phyloP scores from a whole-genome alignment of 2,888 invertebrate species.

The Heliothis peltigera region DNA sequence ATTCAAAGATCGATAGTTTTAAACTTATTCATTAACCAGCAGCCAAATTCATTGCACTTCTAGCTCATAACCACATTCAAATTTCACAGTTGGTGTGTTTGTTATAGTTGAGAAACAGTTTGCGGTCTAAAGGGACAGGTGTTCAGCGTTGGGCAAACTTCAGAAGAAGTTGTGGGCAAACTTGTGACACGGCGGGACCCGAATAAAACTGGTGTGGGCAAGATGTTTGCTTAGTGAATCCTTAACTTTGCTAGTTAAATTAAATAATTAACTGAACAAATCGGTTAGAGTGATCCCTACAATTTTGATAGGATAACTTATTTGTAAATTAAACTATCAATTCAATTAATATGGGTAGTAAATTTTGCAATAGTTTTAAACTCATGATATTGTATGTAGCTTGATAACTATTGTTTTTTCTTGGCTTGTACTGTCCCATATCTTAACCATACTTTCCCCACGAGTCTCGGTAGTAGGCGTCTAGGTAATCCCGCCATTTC shows the following conservation, averaged over 20 bases:
- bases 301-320: constrained; percentile 2
- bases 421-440: too few relatives aligned
- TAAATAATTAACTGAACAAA: constrained; percentile 35
- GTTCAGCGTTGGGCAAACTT: constrained; percentile 48
- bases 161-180: constrained; percentile 42
- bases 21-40: constrained; percentile 1
- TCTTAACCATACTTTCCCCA: too few relatives aligned
- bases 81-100: constrained; percentile 34
- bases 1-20: not conserved
- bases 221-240: constrained; percentile 39
- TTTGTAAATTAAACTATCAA: not conserved
- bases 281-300: not conserved
- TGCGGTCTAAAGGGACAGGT: constrained; percentile 53
- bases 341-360: not conserved
- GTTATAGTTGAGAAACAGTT: constrained; percentile 44
- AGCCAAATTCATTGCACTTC: not conserved
- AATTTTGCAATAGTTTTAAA: too few relatives aligned
- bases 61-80: constrained; percentile 19
- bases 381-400: too few relatives aligned
- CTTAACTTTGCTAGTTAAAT: constrained; percentile 42
- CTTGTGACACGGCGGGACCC: constrained; percentile 36
- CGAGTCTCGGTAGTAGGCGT: too few relatives aligned
- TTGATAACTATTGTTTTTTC: too few relatives aligned
- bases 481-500: too few relatives aligned
- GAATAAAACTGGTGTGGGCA: constrained; percentile 37